Conservation (phyloP, 2,888 invertebrate genomes). For the Himalopsyche tibetana region DNA sequence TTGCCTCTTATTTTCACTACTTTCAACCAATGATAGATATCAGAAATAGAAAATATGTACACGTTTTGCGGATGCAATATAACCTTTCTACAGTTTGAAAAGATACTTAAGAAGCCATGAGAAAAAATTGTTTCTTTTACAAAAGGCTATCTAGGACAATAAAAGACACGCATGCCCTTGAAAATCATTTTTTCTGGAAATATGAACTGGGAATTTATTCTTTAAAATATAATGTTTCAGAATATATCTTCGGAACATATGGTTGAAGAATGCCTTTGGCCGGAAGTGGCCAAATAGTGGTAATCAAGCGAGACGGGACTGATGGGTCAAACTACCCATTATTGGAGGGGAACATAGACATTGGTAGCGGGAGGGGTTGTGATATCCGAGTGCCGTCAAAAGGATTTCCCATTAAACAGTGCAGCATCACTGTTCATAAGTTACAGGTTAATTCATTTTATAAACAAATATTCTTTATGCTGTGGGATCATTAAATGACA, state of each 20-base stretch:
- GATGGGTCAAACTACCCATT: slow-evolving; percentile 71
- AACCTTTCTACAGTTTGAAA: too few relatives aligned
- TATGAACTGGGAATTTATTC: too few relatives aligned
- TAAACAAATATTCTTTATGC: not conserved
- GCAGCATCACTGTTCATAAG: slow-evolving; percentile 71
- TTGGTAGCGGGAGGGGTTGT: slow-evolving; percentile 72
- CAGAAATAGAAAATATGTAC: too few relatives aligned
- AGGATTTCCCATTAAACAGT: slow-evolving; percentile 71
- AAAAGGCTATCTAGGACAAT: too few relatives aligned
- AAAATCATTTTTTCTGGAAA: too few relatives aligned
- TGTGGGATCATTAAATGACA: too few relatives aligned
- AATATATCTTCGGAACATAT: not conserved
- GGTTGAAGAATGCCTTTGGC: slow-evolving; percentile 55
- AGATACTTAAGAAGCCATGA: too few relatives aligned
- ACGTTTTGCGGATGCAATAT: too few relatives aligned
- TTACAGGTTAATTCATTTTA: slow-evolving; percentile 44
- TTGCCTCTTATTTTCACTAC: too few relatives aligned
- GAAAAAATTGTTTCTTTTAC: too few relatives aligned
- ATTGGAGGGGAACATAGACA: slow-evolving; percentile 70
- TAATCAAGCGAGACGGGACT: slow-evolving; percentile 72
- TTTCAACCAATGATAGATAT: too few relatives aligned
- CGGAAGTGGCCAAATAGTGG: slow-evolving; percentile 71
- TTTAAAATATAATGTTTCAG: not conserved
- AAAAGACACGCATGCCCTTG: too few relatives aligned
- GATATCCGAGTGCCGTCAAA: slow-evolving; percentile 72